Conservation (phyloP, 2,888 invertebrate genomes). For the Dasysyrphus albostriatus region DNA sequence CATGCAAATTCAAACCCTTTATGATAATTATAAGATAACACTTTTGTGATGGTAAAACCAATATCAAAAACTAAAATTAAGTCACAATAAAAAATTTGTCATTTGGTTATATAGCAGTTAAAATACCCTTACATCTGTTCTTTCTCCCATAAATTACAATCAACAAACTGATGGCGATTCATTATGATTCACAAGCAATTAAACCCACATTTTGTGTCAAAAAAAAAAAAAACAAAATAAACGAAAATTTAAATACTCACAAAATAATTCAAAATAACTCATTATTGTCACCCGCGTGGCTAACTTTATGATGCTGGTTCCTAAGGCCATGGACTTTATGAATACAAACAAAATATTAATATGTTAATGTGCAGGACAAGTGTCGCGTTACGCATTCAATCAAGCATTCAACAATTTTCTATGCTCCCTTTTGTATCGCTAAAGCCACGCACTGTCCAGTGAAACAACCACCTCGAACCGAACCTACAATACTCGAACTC, state of each 20-base stretch:
- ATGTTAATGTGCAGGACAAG: constrained; percentile 70
- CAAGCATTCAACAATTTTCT: constrained; percentile 64
- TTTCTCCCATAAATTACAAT: constrained; percentile 67
- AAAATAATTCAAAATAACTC: constrained; percentile 53
- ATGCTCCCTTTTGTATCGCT: constrained; percentile 23
- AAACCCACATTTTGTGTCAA: constrained; percentile 60
- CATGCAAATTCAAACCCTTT: no score
- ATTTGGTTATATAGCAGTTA: background rate
- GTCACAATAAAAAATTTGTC: background rate
- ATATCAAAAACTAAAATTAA: background rate
- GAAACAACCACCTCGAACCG: constrained; percentile 23
- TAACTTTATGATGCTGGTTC: constrained; percentile 65
- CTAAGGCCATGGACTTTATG: background rate
- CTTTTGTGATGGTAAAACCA: background rate
- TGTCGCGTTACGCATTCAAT: constrained; percentile 68
- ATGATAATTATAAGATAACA: no score
- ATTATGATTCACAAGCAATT: constrained; percentile 70
- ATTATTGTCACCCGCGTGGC: constrained; percentile 63
- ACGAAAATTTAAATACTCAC: constrained; percentile 8
- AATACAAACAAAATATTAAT: constrained; percentile 36
- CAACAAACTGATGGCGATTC: constrained; percentile 20
- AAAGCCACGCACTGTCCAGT: constrained; percentile 62
- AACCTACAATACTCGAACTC: background rate
- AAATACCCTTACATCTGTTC: constrained; percentile 56
- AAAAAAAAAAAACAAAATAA: constrained; percentile 5